Percentiles rank a stretch among this genome's conserved stretches.
Evolutionary conservation across 2,797 vertebrate species (phyloP).

Genomic region (Rhincodon typus): DNA sequence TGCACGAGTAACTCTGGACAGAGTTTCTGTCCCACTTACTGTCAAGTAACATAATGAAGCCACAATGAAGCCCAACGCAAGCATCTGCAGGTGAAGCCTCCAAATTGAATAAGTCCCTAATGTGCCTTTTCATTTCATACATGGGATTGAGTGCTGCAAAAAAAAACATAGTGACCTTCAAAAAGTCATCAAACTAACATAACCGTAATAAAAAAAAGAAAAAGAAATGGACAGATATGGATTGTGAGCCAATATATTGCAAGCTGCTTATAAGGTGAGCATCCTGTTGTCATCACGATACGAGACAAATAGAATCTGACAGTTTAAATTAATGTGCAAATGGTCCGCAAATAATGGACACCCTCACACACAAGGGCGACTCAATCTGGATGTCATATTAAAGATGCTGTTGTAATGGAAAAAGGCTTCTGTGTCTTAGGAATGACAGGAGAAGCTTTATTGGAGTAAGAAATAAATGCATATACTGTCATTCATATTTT

Average conservation of each 20-base stretch:
- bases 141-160: neutral
- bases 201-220: neutral
- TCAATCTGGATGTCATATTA: conserved; percentile 18
- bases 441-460: neutral
- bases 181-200: neutral
- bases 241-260: neutral
- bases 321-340: conserved; percentile 27
- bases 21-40: neutral
- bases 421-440: neutral
- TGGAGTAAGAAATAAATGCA: neutral
- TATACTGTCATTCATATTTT: conserved; percentile 1
- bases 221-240: neutral
- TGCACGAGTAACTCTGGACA: neutral
- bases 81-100: neutral
- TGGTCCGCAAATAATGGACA: neutral
- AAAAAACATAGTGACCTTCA: neutral
- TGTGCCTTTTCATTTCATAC: neutral
- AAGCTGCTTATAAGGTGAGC: neutral
- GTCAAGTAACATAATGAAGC: neutral
- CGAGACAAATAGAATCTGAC: neutral
- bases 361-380: neutral
- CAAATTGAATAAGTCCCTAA: neutral
- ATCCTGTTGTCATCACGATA: neutral
- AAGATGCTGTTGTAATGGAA: neutral
- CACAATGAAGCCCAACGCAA: neutral